Evolutionary conservation across 2,113 vertebrate species (phyloP), one percentile per base, ranked within the genome.

Genomic region (Chaetodon auriga): DNA sequence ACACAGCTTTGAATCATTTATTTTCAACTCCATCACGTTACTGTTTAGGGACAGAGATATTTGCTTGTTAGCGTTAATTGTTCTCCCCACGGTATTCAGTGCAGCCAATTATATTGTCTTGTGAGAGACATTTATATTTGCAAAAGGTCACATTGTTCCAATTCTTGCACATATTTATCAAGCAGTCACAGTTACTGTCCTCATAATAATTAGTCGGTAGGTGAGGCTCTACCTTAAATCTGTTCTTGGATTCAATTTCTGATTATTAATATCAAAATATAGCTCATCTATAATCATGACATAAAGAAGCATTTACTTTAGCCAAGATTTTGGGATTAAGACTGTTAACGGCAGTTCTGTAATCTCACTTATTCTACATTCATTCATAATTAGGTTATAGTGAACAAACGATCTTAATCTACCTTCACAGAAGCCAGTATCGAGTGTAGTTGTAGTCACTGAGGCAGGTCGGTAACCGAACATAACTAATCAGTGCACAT

Each of bases 31-130:
- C 74, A 62, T 85, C 68, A 54, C 70, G 55, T 80, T 84, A 76
- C 68, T 87, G 86, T 91, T 87, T 70, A 71, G 80, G 76, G 78
- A 87, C 74, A 63, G 75, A 64, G 75, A 86, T 88, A 90, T 87
- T 89, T 86, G 84, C 90, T 89, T 91, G 87, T 91, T 92, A 87
- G 76, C 75, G 53, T 91, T 95, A 95, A 95, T 94, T 92, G 87
- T 92, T 89, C 86, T 93, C 92, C 91, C 90, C 0, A 13, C 78
- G 82, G 87, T 83, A 80, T 92, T 89, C 68, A 78, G 65, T 43
- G 74, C 51, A 89, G 88, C 88, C 92, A 94, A 94, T 94, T 95
- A 92, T 62, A 89, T 72, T 30, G 73, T 92, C 87, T 89, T 89
- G 81, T 81, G 77, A 82, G 83, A 89, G 86, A 90, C 86, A 88